phyloP scores from a whole-genome alignment of 2,888 invertebrate genomes.

The Nomada ruficornis region DNA sequence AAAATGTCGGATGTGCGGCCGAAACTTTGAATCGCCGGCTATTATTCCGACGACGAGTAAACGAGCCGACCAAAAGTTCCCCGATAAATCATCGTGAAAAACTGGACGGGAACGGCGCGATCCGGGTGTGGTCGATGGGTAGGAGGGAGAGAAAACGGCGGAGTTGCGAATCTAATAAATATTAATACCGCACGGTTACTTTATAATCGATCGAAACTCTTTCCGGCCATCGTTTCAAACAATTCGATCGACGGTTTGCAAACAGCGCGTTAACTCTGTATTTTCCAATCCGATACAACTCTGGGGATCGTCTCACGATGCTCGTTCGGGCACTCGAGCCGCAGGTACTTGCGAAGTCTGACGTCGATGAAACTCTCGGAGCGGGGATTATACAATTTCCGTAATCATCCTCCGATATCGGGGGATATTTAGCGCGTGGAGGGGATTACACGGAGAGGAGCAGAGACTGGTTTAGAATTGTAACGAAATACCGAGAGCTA shows the following conservation, averaged over 20 bases:
- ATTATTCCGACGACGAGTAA: constrained; percentile 73
- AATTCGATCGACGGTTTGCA: not conserved
- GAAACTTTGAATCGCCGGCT: constrained; percentile 76
- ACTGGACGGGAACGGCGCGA: constrained; percentile 38
- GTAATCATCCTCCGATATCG: not conserved
- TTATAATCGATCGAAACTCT: constrained; percentile 68
- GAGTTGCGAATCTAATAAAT: constrained; percentile 80
- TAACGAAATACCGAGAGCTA: not conserved
- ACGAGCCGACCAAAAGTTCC: constrained; percentile 73
- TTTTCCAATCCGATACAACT: not conserved
- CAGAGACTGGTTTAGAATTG: constrained; percentile 9
- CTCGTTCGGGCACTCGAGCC: not conserved
- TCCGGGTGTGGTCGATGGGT: not conserved
- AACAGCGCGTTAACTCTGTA: not conserved
- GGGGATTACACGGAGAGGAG: not conserved
- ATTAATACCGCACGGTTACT: constrained; percentile 75
- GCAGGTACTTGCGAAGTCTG: no score
- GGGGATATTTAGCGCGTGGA: not conserved
- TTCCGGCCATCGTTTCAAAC: constrained; percentile 2
- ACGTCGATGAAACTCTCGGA: no score
- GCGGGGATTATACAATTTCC: not conserved
- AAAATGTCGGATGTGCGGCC: constrained; percentile 73
- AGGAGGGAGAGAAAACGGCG: constrained; percentile 22
- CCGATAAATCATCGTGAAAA: constrained; percentile 77
- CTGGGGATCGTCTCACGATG: not conserved